phyloP scores from a whole-genome alignment of 2,797 vertebrate genomes.

The Anguilla obscura region DNA sequence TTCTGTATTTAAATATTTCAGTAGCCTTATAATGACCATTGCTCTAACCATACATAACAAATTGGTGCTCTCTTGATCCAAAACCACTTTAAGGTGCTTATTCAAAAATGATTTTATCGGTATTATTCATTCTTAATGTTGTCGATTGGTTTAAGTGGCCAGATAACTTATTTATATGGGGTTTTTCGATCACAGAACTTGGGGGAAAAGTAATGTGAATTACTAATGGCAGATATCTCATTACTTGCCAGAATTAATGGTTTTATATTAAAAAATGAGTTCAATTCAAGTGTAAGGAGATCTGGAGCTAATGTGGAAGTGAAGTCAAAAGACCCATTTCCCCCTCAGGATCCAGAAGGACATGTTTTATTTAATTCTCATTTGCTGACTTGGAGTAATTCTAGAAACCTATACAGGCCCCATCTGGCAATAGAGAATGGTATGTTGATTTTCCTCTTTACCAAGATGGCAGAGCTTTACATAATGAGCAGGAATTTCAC shows the following conservation, averaged over 20 bases:
- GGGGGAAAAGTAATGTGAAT: neutral
- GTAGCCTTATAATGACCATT: conserved; percentile 5
- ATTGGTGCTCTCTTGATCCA: neutral
- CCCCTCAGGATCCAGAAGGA: neutral
- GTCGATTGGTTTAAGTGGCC: neutral
- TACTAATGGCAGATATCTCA: neutral
- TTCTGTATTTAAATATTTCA: conserved; percentile 11
- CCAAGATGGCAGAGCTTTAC: neutral
- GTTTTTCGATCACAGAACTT: neutral
- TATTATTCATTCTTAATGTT: neutral
- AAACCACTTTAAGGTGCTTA: neutral
- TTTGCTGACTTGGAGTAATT: neutral
- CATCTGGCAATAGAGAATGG: neutral
- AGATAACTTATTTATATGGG: neutral
- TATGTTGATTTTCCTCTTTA: neutral
- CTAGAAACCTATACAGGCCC: neutral
- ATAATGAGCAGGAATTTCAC: neutral
- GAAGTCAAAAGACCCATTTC: neutral
- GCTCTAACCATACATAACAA: neutral
- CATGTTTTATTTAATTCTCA: conserved; percentile 14
- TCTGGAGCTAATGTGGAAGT: neutral
- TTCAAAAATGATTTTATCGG: neutral
- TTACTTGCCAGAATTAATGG: neutral
- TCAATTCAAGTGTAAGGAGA: conserved; percentile 13
- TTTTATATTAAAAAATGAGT: neutral